Evolutionary conservation across 1,140 invertebrate species (phyloP).

Genomic region (Trypoxylus dichotomus): DNA sequence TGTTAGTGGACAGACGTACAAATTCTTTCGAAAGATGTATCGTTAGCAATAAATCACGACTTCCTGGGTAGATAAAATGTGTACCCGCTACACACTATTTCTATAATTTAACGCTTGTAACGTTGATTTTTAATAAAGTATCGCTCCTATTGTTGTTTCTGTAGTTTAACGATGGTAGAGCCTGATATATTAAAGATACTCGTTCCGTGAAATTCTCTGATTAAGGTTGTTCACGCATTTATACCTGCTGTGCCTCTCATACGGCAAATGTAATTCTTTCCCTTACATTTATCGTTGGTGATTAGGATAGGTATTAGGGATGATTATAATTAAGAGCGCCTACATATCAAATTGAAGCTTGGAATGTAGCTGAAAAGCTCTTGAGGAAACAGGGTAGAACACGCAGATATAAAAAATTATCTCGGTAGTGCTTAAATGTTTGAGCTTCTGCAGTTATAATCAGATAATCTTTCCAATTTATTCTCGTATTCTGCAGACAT

Average conservation of each 20-base stretch:
- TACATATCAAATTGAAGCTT: too few relatives aligned
- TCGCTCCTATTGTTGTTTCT: not conserved
- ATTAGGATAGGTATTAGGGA: too few relatives aligned
- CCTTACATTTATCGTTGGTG: too few relatives aligned
- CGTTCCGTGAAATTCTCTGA: not conserved
- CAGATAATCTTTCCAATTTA: too few relatives aligned
- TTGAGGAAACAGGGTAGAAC: too few relatives aligned
- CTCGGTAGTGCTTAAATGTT: too few relatives aligned
- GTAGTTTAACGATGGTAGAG: not conserved
- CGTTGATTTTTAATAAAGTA: not conserved
- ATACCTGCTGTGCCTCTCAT: not conserved
- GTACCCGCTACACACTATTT: not conserved
- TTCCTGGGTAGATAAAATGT: not conserved
- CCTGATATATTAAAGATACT: conserved; percentile 1
- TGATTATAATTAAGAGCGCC: too few relatives aligned
- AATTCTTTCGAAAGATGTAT: not conserved
- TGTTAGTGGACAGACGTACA: not conserved
- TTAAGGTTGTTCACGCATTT: not conserved
- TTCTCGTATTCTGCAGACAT: too few relatives aligned
- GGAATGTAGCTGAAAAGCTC: too few relatives aligned
- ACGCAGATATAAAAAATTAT: too few relatives aligned
- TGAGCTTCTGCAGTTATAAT: too few relatives aligned
- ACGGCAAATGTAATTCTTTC: too few relatives aligned
- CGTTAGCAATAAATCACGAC: not conserved
- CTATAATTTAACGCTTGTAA: not conserved